Conservation (phyloP, 2,113 vertebrate species). For the Centropristis striata region DNA sequence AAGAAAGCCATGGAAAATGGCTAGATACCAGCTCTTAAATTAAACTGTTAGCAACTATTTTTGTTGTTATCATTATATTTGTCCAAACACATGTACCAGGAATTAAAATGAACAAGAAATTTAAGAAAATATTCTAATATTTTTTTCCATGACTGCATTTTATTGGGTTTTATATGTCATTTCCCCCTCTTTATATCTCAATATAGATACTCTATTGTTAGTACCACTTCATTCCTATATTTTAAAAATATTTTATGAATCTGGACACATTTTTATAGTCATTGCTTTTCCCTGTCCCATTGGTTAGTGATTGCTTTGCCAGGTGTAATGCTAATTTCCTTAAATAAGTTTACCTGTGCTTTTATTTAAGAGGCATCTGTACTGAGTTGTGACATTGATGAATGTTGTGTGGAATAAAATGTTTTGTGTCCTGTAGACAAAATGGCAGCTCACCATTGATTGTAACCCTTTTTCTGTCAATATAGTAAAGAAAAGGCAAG, state of each 20-base stretch:
- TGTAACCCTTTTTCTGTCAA: slow-evolving; percentile 16
- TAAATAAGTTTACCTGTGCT: background rate
- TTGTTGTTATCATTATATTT: too few species aligned
- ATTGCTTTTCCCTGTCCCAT: background rate
- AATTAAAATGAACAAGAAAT: too few species aligned
- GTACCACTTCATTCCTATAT: too few species aligned
- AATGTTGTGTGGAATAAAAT: slow-evolving; percentile 14
- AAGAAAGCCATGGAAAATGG: too few species aligned
- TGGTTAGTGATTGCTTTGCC: background rate
- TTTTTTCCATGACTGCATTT: too few species aligned
- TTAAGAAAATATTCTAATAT: too few species aligned
- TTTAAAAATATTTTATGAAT: background rate
- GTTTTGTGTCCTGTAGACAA: slow-evolving; percentile 17
- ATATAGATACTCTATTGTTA: background rate
- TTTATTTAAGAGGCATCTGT: background rate
- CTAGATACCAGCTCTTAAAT: too few species aligned
- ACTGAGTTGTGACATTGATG: slow-evolving; percentile 4
- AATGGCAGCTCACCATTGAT: background rate
- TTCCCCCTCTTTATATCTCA: background rate
- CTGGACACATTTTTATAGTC: background rate
- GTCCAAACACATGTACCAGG: too few species aligned
- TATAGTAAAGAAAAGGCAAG: slow-evolving; percentile 7
- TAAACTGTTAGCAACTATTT: too few species aligned
- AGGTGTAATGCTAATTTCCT: background rate
- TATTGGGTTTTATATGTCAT: too few species aligned